Evolutionary conservation across 1,140 invertebrate genomes (phyloP).

Genomic region (Laupala kohalensis): DNA sequence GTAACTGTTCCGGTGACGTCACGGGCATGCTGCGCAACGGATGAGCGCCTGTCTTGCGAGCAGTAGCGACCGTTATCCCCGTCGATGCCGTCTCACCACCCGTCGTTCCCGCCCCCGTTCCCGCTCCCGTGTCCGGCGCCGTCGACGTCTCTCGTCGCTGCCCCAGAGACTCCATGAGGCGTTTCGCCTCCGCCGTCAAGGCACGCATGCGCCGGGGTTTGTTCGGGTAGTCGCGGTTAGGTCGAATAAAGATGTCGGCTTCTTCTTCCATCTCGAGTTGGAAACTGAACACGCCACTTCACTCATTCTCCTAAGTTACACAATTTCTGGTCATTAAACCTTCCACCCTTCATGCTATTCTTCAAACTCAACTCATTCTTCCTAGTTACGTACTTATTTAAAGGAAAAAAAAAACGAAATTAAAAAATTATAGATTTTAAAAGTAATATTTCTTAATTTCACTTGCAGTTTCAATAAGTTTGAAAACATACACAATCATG

Average conservation of each 20-base stretch:
- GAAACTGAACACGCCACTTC: not conserved
- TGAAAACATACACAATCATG: no score
- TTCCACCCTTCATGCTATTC: no score
- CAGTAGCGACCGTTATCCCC: conserved; percentile 12
- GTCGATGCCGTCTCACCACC: not conserved
- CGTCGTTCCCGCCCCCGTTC: not conserved
- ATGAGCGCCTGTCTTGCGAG: conserved; percentile 47
- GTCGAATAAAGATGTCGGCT: not conserved
- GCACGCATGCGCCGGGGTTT: not conserved
- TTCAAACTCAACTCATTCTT: no score
- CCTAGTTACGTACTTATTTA: no score
- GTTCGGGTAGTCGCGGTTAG: not conserved
- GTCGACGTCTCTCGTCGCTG: not conserved
- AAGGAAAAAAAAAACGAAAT: no score
- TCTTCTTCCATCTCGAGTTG: not conserved
- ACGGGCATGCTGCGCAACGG: no score
- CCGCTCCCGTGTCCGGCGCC: not conserved
- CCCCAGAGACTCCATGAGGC: not conserved
- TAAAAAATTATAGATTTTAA: no score
- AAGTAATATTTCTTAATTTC: no score
- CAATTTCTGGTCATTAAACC: no score
- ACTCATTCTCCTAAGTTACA: no score
- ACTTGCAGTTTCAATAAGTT: no score
- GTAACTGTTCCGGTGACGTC: no score
- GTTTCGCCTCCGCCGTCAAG: not conserved